Evolutionary conservation across 2,888 invertebrate species (phyloP), one percentile per base, ranked within the genome.

Genomic region (Clitarchus hookeri): DNA sequence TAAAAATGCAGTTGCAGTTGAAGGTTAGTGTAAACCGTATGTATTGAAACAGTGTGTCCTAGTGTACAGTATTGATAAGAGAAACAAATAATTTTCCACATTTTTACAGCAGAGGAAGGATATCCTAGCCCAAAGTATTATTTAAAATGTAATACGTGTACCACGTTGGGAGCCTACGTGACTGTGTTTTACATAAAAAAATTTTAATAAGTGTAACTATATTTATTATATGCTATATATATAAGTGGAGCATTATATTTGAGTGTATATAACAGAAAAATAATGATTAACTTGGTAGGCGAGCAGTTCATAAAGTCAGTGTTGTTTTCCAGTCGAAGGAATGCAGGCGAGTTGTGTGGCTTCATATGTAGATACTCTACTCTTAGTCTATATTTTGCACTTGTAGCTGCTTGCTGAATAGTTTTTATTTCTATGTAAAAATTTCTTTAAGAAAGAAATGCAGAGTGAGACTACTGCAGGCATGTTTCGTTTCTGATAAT

Each of bases 151-250:
- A 36, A 36, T 44, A 44, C 19, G 23, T 44, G 36, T 44, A 83
- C 83, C 44, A 53, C 53, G 53, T 53, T 53, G 48, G 84, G 84
- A 53, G 48, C 53, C n/a, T 84, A 84, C 25, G 48, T 53, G 48
- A 84, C 83, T 84, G 53, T 84, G 48, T 53, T 84, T 48, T 48
- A 84, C 48, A 48, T 53, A 80, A 80, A 53, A 36, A 84, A 83
- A 86, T 83, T 85, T 87, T 87, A 65, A 65, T 87, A 85, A 86
- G 85, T 87, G 87, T 86, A 85, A 86, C 85, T 83, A 86, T 87
- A 87, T 87, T 87, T 87, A 87, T 87, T 87, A 86, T 86, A 86
- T 87, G 85, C 77, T 85, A 87, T 84, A 84, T 65, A 65, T 85
- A 87, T 85, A 86, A 86, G 80, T 86, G 86, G 85, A 84, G 85